Evolutionary conservation across 2,888 invertebrate species (phyloP).

Genomic region (Aspidapion aeneum): DNA sequence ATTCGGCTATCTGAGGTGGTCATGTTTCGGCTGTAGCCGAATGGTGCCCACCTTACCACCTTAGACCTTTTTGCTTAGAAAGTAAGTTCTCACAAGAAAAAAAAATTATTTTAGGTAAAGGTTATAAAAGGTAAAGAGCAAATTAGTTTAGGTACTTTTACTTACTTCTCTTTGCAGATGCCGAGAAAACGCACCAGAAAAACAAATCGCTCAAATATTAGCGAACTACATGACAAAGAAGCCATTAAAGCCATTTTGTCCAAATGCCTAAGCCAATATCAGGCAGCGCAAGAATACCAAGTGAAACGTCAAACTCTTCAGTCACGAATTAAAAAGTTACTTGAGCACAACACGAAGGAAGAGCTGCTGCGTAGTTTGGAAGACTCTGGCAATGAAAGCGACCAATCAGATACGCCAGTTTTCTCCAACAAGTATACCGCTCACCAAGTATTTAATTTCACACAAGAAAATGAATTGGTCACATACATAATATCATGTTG

Average conservation of each 20-base stretch:
- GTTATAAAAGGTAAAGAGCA: too few relatives aligned
- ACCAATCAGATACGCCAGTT: neutral
- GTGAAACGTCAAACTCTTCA: conserved; percentile 6
- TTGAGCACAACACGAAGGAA: conserved; percentile 1
- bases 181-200: neutral
- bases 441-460: conserved; percentile 1
- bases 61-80: too few relatives aligned
- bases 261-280: conserved; percentile 2
- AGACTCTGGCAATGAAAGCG: conserved; percentile 2
- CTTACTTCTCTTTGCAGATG: too few relatives aligned
- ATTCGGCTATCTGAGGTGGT: neutral
- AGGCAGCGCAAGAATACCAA: conserved; percentile 8
- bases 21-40: neutral
- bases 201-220: conserved; percentile 4
- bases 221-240: neutral
- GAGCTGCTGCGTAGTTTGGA: conserved; percentile 1
- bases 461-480: conserved; percentile 5
- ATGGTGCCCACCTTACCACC: neutral
- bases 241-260: conserved; percentile 9
- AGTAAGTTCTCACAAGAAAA: too few relatives aligned
- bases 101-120: too few relatives aligned
- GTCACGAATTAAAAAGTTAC: conserved; percentile 2
- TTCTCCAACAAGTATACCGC: conserved; percentile 8
- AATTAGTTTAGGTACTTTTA: too few relatives aligned
- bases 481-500: conserved; percentile 11